Conservation (phyloP, 2,797 vertebrate genomes). For the Eospalax fontanierii region DNA sequence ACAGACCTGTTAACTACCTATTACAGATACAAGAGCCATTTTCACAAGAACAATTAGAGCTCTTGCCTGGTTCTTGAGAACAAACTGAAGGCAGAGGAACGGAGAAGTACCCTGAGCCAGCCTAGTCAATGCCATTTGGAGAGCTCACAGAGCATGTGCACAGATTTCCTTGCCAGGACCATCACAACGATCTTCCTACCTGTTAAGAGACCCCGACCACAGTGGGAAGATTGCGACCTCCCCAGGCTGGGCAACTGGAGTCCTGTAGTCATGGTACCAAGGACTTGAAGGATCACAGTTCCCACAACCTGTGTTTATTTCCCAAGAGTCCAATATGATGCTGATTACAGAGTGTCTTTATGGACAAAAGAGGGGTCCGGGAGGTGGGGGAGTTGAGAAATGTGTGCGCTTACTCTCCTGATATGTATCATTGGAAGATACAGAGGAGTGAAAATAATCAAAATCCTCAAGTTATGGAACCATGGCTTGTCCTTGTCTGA, state of each 20-base stretch:
- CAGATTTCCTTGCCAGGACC: neutral
- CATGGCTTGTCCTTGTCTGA: neutral
- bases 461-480: neutral
- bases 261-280: neutral
- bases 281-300: neutral
- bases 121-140: neutral
- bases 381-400: neutral
- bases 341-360: neutral
- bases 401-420: neutral
- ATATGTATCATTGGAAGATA: neutral
- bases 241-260: neutral
- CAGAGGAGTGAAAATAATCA: neutral
- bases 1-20: conserved; percentile 59
- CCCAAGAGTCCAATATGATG: too few species aligned
- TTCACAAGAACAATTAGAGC: neutral
- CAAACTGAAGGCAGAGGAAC: neutral
- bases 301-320: neutral
- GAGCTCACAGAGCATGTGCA: neutral
- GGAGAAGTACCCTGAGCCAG: neutral
- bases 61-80: neutral
- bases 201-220: neutral
- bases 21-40: conserved; percentile 73
- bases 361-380: neutral
- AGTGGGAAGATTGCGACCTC: accelerated
- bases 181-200: neutral